Conservation (phyloP, 2,888 invertebrate genomes). For the Meghimatium bilineatum region DNA sequence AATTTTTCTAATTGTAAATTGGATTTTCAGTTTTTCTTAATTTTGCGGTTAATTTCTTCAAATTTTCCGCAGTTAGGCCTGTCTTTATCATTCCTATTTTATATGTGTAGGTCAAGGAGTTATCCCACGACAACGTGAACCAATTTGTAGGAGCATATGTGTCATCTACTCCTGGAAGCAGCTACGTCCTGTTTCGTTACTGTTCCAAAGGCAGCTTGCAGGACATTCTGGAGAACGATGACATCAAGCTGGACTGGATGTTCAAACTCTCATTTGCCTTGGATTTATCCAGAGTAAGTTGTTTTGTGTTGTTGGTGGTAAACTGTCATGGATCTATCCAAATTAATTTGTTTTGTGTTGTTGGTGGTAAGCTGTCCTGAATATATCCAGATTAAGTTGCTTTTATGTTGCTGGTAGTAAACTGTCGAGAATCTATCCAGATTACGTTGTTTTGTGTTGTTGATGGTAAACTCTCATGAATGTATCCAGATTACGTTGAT, state of each 20-base stretch:
- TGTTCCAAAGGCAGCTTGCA: conserved; percentile 88
- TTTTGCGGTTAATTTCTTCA: too few species aligned
- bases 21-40: too few species aligned
- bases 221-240: conserved; percentile 72
- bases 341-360: too few species aligned
- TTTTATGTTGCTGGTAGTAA: too few species aligned
- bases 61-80: too few species aligned
- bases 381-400: too few species aligned
- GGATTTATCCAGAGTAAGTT: conserved; percentile 68
- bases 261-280: conserved; percentile 72
- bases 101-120: conserved; percentile 85
- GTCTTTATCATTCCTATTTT: background rate
- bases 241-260: conserved; percentile 70
- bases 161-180: conserved; percentile 85
- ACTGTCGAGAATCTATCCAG: conserved; percentile 65
- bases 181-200: conserved; percentile 87
- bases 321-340: too few species aligned
- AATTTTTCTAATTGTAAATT: too few species aligned
- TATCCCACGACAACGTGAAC: conserved; percentile 90
- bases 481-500: too few species aligned
- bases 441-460: conserved; percentile 55
- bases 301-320: background rate
- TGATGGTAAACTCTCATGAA: background rate
- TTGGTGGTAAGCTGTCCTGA: too few species aligned
- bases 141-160: conserved; percentile 86